Conservation (phyloP, 2,113 vertebrate genomes). For the Cinclus mexicanus region DNA sequence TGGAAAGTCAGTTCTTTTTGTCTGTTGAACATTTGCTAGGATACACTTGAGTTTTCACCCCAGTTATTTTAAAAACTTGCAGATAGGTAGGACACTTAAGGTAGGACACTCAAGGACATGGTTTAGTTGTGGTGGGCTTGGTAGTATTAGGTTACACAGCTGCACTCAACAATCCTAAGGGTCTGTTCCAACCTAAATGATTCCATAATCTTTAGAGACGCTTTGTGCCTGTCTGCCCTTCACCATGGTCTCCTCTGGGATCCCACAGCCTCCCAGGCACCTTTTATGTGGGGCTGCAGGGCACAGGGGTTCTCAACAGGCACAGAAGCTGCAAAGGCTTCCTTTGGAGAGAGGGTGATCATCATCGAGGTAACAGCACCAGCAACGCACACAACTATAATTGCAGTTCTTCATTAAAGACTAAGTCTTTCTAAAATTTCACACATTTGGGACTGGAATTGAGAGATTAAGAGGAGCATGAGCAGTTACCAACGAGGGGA, state of each 20-base stretch:
- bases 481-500: background rate
- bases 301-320: background rate
- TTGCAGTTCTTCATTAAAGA: background rate
- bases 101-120: background rate
- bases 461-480: background rate
- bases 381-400: background rate
- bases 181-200: background rate
- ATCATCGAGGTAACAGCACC: fast-evolving
- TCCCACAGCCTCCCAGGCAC: fast-evolving
- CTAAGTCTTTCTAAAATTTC: background rate
- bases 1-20: background rate
- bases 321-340: background rate
- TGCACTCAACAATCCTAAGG: background rate
- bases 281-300: fast-evolving
- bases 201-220: background rate
- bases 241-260: background rate
- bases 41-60: background rate
- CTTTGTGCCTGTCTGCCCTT: background rate
- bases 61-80: background rate
- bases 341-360: background rate
- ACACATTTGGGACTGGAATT: background rate
- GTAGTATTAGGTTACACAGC: too few relatives aligned
- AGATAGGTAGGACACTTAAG: background rate
- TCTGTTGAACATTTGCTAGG: background rate
- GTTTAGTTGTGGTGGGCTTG: background rate